Evolutionary conservation across 1,140 invertebrate genomes (phyloP), one percentile per base, ranked within the genome.

Genomic region (Parasteatoda tepidariorum): DNA sequence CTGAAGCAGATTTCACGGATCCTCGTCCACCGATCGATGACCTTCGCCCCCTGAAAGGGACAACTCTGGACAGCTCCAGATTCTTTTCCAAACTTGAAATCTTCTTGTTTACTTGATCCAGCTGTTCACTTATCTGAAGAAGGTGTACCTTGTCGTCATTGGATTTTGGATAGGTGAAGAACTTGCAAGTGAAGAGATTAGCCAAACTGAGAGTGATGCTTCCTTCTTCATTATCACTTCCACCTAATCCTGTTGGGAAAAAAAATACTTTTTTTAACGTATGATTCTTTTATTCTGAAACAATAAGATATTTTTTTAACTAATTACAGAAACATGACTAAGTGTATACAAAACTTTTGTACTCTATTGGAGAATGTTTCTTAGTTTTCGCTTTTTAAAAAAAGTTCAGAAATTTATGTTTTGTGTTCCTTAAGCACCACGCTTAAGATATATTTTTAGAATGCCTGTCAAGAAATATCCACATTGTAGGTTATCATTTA

Each of bases 121-220:
- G 89, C 0, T 95, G 94, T 62, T 97, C 95, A 0, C 95, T 94
- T 85, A 98, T 97, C 54, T 94, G 92, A 18, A 96, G 91, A 0
- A 97, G 90, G 87, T 97, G 95, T 33, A 95, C 92, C 87, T 95
- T 94, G 87, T 97, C 95, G 86, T 96, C 94, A 0, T 93, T 93
- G 4, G 94, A 92, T 89, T 96, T 96, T 5, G 94, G 94, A 87
- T 97, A 95, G 1, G 96, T 97, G 86, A 95, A 97, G 34, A 96
- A 92, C 90, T 97, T 93, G 87, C 95, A 95, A 87, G 95, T 95
- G 89, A 97, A 97, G 0, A 97, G 90, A 5, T 96, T 95, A 61
- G 96, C 95, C 33, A 97, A 91, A 0, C 94, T 96, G 86, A 97
- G 93, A 87, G 97, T 95, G 48, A 98, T 93, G 7, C 95, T 96